A percentile compares a stretch with the other conserved stretches of the same genome.
Evolutionary conservation across 2,113 vertebrate genomes (phyloP).

Genomic region (Semnopithecus entellus): DNA sequence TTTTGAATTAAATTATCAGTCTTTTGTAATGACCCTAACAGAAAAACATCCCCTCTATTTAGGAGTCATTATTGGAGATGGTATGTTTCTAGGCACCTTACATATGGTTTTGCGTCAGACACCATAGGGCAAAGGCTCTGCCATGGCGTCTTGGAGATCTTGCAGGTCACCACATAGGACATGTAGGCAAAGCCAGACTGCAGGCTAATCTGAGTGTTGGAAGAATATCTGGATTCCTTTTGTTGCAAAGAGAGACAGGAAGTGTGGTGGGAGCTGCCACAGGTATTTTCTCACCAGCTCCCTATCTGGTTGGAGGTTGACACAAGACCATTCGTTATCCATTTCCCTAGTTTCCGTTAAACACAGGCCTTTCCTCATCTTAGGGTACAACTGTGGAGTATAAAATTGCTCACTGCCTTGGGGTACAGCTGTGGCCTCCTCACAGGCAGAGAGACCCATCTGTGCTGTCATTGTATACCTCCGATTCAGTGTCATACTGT

Average conservation of each 20-base stretch:
- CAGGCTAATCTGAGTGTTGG: neutral
- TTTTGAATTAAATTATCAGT: too few species aligned
- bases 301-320: neutral
- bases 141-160: neutral
- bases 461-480: too few species aligned
- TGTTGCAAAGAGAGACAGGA: neutral
- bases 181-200: neutral
- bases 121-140: neutral
- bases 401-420: too few species aligned
- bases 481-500: too few species aligned
- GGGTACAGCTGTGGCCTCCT: too few species aligned
- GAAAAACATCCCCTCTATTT: too few species aligned
- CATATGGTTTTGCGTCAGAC: neutral
- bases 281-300: neutral
- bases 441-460: too few species aligned
- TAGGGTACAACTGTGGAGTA: too few species aligned
- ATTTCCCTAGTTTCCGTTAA: too few species aligned
- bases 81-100: neutral
- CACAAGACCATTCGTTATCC: neutral
- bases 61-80: neutral
- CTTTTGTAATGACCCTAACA: too few species aligned
- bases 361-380: too few species aligned
- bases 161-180: neutral
- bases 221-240: neutral
- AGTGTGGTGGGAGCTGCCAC: neutral